A percentile compares a stretch with the other conserved stretches of the same genome.
Evolutionary conservation across 2,797 vertebrate species (phyloP).

Genomic region (Catharus ustulatus): DNA sequence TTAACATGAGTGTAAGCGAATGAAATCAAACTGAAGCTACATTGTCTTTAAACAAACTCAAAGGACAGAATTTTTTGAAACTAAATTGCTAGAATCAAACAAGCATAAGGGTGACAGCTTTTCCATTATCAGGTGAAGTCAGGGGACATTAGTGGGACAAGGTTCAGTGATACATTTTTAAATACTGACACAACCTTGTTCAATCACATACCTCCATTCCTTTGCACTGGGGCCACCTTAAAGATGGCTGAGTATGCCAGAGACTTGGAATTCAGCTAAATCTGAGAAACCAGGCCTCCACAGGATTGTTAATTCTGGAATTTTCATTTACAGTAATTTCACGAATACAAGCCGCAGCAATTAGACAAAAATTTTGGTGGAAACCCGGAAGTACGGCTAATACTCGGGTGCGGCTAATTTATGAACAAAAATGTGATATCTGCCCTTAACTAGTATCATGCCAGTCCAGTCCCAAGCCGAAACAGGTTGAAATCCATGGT

Average conservation of each 20-base stretch:
- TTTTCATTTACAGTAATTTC: too few species aligned
- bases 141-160: not conserved
- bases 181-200: not conserved
- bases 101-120: not conserved
- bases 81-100: not conserved
- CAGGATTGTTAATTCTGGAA: not conserved
- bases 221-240: not conserved
- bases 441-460: too few species aligned
- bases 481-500: too few species aligned
- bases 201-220: not conserved
- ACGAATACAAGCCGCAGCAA: too few species aligned
- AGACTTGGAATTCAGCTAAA: not conserved
- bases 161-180: rapidly evolving
- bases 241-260: not conserved
- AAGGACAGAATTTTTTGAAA: not conserved
- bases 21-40: not conserved
- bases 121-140: not conserved
- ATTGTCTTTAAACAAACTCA: not conserved
- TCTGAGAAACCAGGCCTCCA: not conserved
- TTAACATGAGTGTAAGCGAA: not conserved
- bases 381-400: too few species aligned
- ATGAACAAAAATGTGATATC: too few species aligned
- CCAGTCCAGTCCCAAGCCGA: too few species aligned
- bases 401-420: too few species aligned
- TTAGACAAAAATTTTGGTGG: too few species aligned